Evolutionary conservation across 2,888 invertebrate species (phyloP).

Genomic region (Amiota minor): DNA sequence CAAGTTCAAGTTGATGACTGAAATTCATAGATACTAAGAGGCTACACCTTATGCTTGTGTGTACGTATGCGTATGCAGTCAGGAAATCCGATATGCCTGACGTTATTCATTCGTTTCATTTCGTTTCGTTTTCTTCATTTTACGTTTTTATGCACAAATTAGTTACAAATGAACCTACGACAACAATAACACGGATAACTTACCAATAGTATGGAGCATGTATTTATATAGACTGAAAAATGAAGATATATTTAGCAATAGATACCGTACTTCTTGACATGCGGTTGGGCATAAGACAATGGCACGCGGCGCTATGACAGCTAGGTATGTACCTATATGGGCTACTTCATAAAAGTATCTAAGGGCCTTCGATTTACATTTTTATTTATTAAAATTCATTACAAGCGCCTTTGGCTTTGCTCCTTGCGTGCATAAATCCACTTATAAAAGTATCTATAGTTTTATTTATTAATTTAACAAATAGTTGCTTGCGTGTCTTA

Average conservation of each 20-base stretch:
- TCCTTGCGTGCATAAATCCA: neutral
- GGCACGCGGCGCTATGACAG: neutral
- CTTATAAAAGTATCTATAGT: neutral
- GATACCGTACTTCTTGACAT: constrained; percentile 37
- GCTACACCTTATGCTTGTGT: no score
- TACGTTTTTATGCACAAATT: constrained; percentile 63
- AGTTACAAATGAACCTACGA: constrained; percentile 63
- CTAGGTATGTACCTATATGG: no score
- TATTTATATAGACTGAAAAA: neutral
- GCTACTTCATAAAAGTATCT: no score
- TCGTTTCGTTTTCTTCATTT: constrained; percentile 28
- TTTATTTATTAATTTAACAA: constrained; percentile 18
- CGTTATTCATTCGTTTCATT: no score
- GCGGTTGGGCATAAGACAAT: constrained; percentile 32
- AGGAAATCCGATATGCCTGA: neutral
- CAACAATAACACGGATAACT: constrained; percentile 50
- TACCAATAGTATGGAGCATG: neutral
- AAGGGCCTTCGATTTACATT: no score
- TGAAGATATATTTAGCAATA: neutral
- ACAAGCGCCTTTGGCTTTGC: constrained; percentile 3
- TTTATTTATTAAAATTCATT: no score
- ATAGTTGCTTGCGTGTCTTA: neutral
- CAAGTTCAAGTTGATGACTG: constrained; percentile 21
- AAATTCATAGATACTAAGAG: constrained; percentile 5
- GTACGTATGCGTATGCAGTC: no score